A percentile compares a stretch with the other conserved stretches of the same genome.
These are phyloP conservation scores for Ondatra zibethicus DNA, from an alignment of 2,113 vertebrate species.

Conservation along the genomic window DNA sequence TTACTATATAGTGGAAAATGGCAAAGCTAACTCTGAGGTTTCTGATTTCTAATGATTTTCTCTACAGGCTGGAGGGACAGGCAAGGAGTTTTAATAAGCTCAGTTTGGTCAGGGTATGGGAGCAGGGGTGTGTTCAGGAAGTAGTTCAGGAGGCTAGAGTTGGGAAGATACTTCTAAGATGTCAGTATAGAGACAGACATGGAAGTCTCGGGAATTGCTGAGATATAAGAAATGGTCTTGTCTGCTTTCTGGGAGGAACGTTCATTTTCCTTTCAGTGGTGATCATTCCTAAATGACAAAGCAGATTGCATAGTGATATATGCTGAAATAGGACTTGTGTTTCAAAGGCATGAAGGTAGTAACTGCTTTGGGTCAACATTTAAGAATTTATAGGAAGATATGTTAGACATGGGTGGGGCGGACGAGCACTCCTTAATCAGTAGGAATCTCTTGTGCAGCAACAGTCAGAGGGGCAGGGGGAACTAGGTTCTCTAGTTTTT, in stretches of 20 bases:
- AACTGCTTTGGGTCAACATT: not conserved
- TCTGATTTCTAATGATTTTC: not conserved
- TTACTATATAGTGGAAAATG: not conserved
- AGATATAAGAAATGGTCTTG: not conserved
- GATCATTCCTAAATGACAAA: not conserved
- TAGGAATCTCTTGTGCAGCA: not conserved
- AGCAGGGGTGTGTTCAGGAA: not conserved
- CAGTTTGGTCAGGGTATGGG: not conserved
- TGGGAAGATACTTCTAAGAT: not conserved
- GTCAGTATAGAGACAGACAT: not conserved
- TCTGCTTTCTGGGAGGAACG: not conserved
- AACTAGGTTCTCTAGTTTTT: not conserved
- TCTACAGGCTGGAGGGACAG: not conserved
- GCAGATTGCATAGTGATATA: not conserved
- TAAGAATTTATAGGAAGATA: not conserved
- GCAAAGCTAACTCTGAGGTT: not conserved
- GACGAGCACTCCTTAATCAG: not conserved
- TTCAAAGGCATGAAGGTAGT: not conserved
- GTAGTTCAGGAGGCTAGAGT: not conserved
- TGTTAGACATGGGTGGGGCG: no score
- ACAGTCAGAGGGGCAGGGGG: no score
- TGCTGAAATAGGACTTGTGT: not conserved
- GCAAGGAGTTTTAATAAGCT: not conserved
- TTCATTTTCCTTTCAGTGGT: not conserved
- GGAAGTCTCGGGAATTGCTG: not conserved